phyloP scores from a whole-genome alignment of 2,113 vertebrate genomes.

The Cyphomyrus plagiostoma region DNA sequence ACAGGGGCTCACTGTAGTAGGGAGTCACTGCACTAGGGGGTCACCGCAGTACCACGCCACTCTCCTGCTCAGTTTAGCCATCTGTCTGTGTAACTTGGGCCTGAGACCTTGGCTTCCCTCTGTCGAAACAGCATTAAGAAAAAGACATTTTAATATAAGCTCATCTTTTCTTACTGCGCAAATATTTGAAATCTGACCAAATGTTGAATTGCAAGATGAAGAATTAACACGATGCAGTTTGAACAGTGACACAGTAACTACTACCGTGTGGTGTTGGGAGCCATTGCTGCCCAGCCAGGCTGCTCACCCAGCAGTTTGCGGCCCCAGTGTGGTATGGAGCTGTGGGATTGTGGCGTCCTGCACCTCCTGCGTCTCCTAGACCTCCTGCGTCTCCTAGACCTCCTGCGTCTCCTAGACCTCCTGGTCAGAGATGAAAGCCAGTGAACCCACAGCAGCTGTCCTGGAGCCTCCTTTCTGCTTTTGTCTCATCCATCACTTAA shows the following conservation, averaged over 20 bases:
- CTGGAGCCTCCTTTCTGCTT: neutral
- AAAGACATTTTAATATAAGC: neutral
- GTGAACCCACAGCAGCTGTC: constrained; percentile 12
- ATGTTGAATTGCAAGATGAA: neutral
- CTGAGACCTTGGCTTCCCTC: neutral
- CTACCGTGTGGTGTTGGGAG: neutral
- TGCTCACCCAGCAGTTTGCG: neutral
- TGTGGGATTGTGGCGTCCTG: neutral
- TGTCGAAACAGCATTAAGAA: neutral
- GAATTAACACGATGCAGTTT: neutral
- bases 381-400: neutral
- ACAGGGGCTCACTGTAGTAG: neutral
- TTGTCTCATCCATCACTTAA: neutral
- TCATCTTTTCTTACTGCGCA: neutral
- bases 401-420: neutral
- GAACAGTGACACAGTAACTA: neutral
- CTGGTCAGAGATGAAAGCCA: neutral
- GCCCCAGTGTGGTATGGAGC: neutral
- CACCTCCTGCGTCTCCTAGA: neutral
- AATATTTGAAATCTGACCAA: neutral
- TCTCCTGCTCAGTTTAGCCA: neutral
- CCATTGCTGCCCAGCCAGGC: neutral
- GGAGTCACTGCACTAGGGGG: neutral
- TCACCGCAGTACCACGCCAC: neutral
- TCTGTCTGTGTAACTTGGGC: neutral